A percentile compares a stretch with the other conserved stretches of the same genome.
Evolutionary conservation across 1,140 invertebrate species (phyloP).

Genomic region (Vollenhovia emeryi): DNA sequence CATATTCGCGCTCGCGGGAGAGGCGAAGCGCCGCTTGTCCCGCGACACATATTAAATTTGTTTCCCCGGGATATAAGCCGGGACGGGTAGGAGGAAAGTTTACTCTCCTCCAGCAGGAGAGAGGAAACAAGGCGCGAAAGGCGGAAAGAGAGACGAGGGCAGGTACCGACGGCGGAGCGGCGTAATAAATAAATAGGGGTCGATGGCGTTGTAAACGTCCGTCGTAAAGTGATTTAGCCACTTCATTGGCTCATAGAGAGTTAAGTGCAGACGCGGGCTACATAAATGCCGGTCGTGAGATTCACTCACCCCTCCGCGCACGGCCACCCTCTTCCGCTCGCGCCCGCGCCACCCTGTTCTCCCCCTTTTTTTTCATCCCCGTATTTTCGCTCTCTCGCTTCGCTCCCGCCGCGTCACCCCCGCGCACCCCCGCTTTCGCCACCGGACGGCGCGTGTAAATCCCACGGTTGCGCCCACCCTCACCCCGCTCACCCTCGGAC

Average conservation of each 20-base stretch:
- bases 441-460: slow-evolving; percentile 60
- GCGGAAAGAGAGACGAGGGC: not conserved
- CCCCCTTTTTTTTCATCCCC: not conserved
- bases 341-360: not conserved
- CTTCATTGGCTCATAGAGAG: slow-evolving; percentile 76
- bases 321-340: not conserved
- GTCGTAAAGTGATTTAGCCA: slow-evolving; percentile 77
- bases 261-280: slow-evolving; percentile 78
- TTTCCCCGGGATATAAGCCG: slow-evolving; percentile 29
- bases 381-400: slow-evolving; percentile 38
- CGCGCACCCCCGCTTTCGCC: not conserved
- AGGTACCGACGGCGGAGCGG: not conserved
- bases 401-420: not conserved
- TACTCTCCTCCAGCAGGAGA: not conserved
- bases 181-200: slow-evolving; percentile 81
- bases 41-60: slow-evolving; percentile 54
- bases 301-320: slow-evolving; percentile 62
- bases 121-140: slow-evolving; percentile 1
- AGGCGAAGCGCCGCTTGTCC: not conserved
- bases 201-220: slow-evolving; percentile 79
- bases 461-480: slow-evolving; percentile 27
- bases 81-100: slow-evolving; percentile 11
- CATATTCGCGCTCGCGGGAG: slow-evolving; percentile 1
- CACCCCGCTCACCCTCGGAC: not conserved
- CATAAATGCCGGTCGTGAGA: slow-evolving; percentile 77